Conservation (phyloP, 1,140 invertebrate species). For the Sweltsa coloradensis region DNA sequence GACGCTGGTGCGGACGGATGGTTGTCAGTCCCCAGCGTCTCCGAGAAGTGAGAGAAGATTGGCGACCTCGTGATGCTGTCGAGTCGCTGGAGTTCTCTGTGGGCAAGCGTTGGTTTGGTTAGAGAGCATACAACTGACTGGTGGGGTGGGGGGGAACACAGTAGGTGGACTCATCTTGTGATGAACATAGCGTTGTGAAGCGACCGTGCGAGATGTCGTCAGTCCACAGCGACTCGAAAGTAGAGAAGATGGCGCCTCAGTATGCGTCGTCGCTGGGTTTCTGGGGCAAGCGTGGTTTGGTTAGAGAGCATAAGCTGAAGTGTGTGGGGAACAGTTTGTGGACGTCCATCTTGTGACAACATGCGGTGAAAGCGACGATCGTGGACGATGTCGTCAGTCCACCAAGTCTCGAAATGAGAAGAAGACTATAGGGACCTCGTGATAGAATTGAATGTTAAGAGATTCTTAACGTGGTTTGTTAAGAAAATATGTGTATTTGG, state of each 20-base stretch:
- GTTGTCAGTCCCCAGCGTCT: constrained; percentile 55
- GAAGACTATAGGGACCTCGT: constrained; percentile 58
- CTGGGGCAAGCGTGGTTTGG: too few species aligned
- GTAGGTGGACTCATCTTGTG: constrained; percentile 57
- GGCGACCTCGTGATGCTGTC: constrained; percentile 46
- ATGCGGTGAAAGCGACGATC: constrained; percentile 48
- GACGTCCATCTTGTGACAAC: constrained; percentile 48
- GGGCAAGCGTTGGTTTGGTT: too few species aligned
- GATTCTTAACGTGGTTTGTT: constrained; percentile 55
- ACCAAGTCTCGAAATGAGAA: constrained; percentile 59
- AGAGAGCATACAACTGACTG: too few species aligned
- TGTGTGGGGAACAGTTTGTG: constrained; percentile 66
- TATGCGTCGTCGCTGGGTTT: constrained; percentile 52
- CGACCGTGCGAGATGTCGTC: constrained; percentile 51
- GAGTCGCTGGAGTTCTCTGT: constrained; percentile 54
- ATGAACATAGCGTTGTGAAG: constrained; percentile 50
- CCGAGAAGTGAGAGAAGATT: constrained; percentile 55
- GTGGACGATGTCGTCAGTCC: constrained; percentile 48
- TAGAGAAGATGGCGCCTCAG: constrained; percentile 59
- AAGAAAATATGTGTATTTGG: too few species aligned
- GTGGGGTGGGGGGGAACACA: constrained; percentile 54
- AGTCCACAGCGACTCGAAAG: constrained; percentile 60
- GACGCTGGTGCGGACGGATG: constrained; percentile 48
- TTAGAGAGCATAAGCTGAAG: too few species aligned
- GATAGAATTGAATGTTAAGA: constrained; percentile 22